Conservation (phyloP, 2,888 invertebrate genomes). For the Sinelater perroti region DNA sequence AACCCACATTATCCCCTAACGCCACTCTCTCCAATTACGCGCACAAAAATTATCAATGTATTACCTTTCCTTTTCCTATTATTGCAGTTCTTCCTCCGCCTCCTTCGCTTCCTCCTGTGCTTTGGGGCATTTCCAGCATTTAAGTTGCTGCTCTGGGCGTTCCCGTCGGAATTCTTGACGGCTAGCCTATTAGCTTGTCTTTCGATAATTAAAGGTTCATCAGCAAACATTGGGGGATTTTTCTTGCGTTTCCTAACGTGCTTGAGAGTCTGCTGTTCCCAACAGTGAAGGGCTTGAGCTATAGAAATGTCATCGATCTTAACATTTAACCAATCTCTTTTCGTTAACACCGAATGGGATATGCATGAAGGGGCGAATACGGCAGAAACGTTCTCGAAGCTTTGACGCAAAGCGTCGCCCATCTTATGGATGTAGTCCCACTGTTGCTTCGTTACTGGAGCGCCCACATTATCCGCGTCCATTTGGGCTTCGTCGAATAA, state of each 20-base stretch:
- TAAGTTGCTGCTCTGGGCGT: conserved; percentile 47
- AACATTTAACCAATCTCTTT: conserved; percentile 86
- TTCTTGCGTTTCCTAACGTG: conserved; percentile 49
- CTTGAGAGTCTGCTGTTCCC: conserved; percentile 73
- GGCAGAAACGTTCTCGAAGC: conserved; percentile 85
- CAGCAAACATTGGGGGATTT: conserved; percentile 43
- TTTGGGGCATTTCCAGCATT: conserved; percentile 36
- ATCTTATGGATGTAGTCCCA: conserved; percentile 94
- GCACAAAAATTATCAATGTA: too few species aligned
- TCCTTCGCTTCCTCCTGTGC: conserved; percentile 31
- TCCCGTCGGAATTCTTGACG: conserved; percentile 40
- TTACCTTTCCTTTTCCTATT: conserved; percentile 50
- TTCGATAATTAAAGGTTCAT: conserved; percentile 45
- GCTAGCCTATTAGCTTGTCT: conserved; percentile 41
- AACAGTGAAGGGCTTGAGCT: conserved; percentile 86
- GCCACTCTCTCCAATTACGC: too few species aligned
- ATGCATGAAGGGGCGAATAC: conserved; percentile 94
- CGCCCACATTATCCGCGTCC: conserved; percentile 89
- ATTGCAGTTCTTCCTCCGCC: conserved; percentile 46
- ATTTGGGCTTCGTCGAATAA: conserved; percentile 95
- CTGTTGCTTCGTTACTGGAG: conserved; percentile 87
- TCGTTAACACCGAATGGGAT: conserved; percentile 88
- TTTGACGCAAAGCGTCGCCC: conserved; percentile 83
- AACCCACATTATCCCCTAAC: too few species aligned
- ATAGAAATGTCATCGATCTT: conserved; percentile 82